Evolutionary conservation across 2,797 vertebrate genomes (phyloP).

Genomic region (Kryptolebias ocellatus): DNA sequence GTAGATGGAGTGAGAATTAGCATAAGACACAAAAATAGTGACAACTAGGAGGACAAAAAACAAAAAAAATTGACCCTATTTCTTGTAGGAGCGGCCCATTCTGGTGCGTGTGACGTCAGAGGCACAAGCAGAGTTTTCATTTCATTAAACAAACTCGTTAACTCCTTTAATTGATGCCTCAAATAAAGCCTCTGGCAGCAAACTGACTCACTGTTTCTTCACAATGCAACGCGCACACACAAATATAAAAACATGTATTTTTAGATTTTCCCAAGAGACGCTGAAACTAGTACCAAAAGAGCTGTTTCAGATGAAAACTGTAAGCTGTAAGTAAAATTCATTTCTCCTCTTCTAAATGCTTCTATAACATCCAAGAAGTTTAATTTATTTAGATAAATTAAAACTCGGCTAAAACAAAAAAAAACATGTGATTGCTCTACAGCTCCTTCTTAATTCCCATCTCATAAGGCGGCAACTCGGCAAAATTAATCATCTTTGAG

Average conservation of each 20-base stretch:
- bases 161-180: conserved; percentile 71
- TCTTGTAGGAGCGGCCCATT: conserved; percentile 28
- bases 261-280: background rate
- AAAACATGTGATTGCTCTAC: conserved; percentile 36
- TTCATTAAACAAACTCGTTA: conserved; percentile 77
- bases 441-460: conserved; percentile 17
- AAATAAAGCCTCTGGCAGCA: conserved; percentile 62
- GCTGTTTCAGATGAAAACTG: conserved; percentile 3
- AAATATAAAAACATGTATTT: background rate
- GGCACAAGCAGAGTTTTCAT: conserved; percentile 62
- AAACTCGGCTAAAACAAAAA: conserved; percentile 29
- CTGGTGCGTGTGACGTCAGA: conserved; percentile 64
- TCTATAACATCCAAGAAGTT: conserved; percentile 24
- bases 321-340: conserved; percentile 19
- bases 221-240: conserved; percentile 12
- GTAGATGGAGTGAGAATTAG: background rate
- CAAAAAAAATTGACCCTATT: conserved; percentile 51
- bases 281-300: background rate
- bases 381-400: conserved; percentile 43
- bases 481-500: conserved; percentile 30
- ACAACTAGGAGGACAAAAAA: conserved; percentile 1
- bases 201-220: conserved; percentile 62
- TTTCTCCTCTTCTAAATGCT: conserved; percentile 27
- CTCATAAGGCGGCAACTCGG: conserved; percentile 6
- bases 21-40: background rate